phyloP scores from a whole-genome alignment of 2,888 invertebrate species.

The Andrena bucephala region DNA sequence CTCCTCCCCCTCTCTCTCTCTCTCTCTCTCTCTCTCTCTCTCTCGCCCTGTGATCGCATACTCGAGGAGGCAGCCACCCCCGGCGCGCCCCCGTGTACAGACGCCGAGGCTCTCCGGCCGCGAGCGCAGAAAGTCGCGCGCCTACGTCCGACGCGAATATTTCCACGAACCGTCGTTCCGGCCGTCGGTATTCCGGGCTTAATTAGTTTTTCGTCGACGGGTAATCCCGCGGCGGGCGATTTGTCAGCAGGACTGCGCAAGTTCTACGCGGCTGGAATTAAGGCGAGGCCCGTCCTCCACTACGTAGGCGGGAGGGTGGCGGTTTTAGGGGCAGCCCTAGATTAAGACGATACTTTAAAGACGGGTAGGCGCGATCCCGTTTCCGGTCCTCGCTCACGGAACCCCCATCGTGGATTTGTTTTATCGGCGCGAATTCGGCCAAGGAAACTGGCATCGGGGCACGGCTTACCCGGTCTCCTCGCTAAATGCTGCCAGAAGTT shows the following conservation, averaged over 20 bases:
- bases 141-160: slow-evolving; percentile 42
- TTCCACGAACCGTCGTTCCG: slow-evolving; percentile 39
- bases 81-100: background rate
- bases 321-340: slow-evolving; percentile 54
- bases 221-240: slow-evolving; percentile 73
- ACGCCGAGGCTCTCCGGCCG: background rate
- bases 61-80: slow-evolving; percentile 9
- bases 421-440: slow-evolving; percentile 63
- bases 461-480: background rate
- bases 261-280: slow-evolving; percentile 68
- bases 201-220: slow-evolving; percentile 80
- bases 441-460: slow-evolving; percentile 62
- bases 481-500: slow-evolving; percentile 29
- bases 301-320: background rate
- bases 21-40: background rate
- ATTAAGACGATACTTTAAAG: slow-evolving; percentile 79
- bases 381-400: slow-evolving; percentile 60
- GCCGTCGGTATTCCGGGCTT: slow-evolving; percentile 65
- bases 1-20: background rate
- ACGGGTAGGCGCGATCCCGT: slow-evolving; percentile 54
- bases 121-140: slow-evolving; percentile 21
- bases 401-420: slow-evolving; percentile 65
- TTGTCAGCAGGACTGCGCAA: slow-evolving; percentile 65
- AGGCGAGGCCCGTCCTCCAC: slow-evolving; percentile 21
- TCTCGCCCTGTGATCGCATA: slow-evolving; percentile 2